These are phyloP conservation scores for Crotalus tigris DNA, from an alignment of 2,113 vertebrate genomes.

Conservation along the genomic window DNA sequence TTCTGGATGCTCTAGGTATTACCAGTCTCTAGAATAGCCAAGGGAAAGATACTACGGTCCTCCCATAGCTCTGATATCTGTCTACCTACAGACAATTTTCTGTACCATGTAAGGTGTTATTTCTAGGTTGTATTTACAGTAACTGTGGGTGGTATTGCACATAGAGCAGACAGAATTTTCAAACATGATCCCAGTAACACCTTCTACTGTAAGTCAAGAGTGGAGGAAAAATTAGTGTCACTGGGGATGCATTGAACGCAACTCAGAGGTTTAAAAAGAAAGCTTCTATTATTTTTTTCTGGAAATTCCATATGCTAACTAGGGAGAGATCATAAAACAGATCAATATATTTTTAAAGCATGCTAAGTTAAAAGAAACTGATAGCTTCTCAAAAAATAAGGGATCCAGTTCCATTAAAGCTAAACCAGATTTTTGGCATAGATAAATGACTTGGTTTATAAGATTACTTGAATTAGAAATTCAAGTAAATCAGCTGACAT, in stretches of 20 bases:
- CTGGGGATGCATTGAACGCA: not conserved
- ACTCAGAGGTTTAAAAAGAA: not conserved
- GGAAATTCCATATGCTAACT: not conserved
- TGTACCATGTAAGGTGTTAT: not conserved
- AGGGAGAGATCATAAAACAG: not conserved
- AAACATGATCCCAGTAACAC: not conserved
- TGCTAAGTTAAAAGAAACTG: not conserved
- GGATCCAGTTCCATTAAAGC: not conserved
- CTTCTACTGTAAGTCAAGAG: not conserved
- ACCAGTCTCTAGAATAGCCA: not conserved
- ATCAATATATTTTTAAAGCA: not conserved
- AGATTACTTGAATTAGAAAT: not conserved
- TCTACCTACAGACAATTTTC: not conserved
- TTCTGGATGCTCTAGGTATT: not conserved
- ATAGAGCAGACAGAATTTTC: not conserved
- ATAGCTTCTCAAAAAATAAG: not conserved
- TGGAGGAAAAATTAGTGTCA: not conserved
- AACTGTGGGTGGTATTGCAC: not conserved
- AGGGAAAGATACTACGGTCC: not conserved
- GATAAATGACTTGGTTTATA: not conserved
- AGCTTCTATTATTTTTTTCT: not conserved
- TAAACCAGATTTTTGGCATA: constrained; percentile 4
- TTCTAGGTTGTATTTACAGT: not conserved
- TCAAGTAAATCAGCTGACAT: not conserved
- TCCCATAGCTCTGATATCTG: too few relatives aligned